Conservation (phyloP, 2,797 vertebrate genomes). For the Loriculus beryllinus region DNA sequence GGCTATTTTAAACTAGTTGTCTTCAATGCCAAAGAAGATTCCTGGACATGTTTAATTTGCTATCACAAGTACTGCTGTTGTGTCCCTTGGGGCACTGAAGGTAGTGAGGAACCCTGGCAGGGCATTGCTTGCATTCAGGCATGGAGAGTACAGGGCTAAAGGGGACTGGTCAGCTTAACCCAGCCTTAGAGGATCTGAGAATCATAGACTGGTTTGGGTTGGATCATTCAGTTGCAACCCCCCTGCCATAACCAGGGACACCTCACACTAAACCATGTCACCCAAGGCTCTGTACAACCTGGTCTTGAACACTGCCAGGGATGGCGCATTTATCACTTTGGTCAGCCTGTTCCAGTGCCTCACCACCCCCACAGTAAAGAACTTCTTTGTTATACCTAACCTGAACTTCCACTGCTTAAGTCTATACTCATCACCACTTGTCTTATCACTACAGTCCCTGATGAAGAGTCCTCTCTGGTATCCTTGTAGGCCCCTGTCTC, state of each 20-base stretch:
- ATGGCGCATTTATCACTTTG: background rate
- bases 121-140: background rate
- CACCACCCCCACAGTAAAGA: background rate
- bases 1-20: background rate
- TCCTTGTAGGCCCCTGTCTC: background rate
- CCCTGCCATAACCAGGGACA: background rate
- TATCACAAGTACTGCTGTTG: background rate
- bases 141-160: background rate
- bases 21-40: background rate
- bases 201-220: background rate
- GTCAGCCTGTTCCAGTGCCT: background rate
- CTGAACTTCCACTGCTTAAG: background rate
- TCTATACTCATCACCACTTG: background rate
- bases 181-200: background rate
- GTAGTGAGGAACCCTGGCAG: background rate
- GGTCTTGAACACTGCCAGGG: background rate
- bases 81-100: rapidly evolving
- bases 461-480: background rate
- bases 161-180: background rate
- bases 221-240: background rate
- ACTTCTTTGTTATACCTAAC: background rate
- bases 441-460: background rate
- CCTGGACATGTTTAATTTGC: background rate
- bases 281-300: background rate
- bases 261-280: background rate